These are phyloP conservation scores for Marronus borbonicus DNA, from an alignment of 2,888 invertebrate species.

Conservation along the genomic window DNA sequence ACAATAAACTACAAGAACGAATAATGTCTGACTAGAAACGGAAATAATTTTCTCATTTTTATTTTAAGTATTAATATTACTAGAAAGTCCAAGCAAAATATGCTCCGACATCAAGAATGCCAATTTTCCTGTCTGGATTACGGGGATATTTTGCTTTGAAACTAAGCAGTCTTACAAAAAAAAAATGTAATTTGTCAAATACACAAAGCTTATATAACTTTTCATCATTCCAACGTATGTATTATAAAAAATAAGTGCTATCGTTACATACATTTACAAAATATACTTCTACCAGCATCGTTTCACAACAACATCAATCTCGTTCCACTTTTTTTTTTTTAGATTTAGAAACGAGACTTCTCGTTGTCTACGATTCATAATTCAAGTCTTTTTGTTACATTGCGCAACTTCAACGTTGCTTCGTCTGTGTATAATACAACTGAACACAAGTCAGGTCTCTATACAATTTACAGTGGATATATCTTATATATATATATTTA, in stretches of 20 bases:
- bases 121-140: background rate
- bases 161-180: background rate
- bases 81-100: background rate
- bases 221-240: too few relatives aligned
- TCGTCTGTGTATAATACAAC: background rate
- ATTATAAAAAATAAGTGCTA: too few relatives aligned
- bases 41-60: background rate
- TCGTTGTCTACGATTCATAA: background rate
- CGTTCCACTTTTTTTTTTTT: too few relatives aligned
- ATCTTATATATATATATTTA: background rate
- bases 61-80: background rate
- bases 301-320: background rate
- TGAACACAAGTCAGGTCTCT: slow-evolving; percentile 35
- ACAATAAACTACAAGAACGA: background rate
- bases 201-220: too few relatives aligned
- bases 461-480: background rate
- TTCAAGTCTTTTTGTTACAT: slow-evolving; percentile 11
- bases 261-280: too few relatives aligned
- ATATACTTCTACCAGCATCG: background rate
- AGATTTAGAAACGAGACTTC: background rate
- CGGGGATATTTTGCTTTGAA: background rate
- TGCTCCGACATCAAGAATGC: background rate
- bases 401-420: background rate
- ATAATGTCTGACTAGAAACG: slow-evolving; percentile 42
- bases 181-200: background rate